These are phyloP conservation scores for Lutraria rhynchaena DNA, from an alignment of 1,140 invertebrate genomes.

Conservation along the genomic window DNA sequence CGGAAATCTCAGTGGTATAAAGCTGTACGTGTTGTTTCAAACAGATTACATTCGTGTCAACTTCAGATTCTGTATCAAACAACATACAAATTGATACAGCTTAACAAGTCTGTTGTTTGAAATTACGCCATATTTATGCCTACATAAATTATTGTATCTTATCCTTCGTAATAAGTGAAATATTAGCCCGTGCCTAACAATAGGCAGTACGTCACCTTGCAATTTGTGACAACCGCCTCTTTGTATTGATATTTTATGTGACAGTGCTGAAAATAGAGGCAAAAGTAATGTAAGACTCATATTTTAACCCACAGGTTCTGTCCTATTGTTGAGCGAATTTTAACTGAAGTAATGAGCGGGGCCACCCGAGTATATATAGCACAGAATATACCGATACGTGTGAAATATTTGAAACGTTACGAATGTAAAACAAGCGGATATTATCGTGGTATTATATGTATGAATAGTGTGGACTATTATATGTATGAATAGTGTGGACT, in stretches of 20 bases:
- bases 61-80: background rate
- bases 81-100: constrained; percentile 21
- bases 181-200: constrained; percentile 44
- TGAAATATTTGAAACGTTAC: constrained; percentile 49
- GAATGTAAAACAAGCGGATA: constrained; percentile 16
- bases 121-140: constrained; percentile 53
- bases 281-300: constrained; percentile 21
- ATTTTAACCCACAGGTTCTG: constrained; percentile 14
- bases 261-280: constrained; percentile 12
- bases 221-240: constrained; percentile 51
- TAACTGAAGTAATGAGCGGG: constrained; percentile 35
- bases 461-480: too few relatives aligned
- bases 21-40: too few relatives aligned
- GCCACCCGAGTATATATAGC: constrained; percentile 43
- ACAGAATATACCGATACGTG: constrained; percentile 42
- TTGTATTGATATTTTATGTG: constrained; percentile 53
- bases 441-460: too few relatives aligned
- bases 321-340: constrained; percentile 57
- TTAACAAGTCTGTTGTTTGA: constrained; percentile 33
- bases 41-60: too few relatives aligned
- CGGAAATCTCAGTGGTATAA: too few relatives aligned
- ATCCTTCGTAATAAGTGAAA: constrained; percentile 54
- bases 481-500: too few relatives aligned
- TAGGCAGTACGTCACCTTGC: constrained; percentile 39
- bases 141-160: constrained; percentile 47